Percentiles rank a stretch among this genome's conserved stretches.
Evolutionary conservation across 2,888 invertebrate species (phyloP).

Genomic region (Drosophila infuscata): DNA sequence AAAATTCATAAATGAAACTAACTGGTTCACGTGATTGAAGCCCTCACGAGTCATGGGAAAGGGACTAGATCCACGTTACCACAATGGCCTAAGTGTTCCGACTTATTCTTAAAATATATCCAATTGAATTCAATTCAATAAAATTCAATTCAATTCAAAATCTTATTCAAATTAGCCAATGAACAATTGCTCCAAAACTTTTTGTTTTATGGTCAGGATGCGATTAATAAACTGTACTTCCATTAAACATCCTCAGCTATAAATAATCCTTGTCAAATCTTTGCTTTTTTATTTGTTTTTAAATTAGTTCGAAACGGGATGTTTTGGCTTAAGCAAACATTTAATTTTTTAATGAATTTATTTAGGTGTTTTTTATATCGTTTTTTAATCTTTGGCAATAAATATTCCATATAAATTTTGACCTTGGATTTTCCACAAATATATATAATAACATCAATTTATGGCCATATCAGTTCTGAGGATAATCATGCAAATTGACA

Average conservation of each 20-base stretch:
- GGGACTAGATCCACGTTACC: no score
- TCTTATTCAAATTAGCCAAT: background rate
- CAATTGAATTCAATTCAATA: background rate
- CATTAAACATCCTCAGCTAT: background rate
- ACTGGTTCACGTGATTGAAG: no score
- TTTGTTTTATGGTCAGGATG: background rate
- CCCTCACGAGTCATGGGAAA: no score
- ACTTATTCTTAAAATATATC: background rate
- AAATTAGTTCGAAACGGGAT: background rate
- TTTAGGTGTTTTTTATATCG: background rate
- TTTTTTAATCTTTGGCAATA: background rate
- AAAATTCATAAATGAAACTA: no score
- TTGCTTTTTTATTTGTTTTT: background rate
- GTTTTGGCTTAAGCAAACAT: background rate
- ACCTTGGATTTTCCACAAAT: background rate
- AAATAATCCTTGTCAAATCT: background rate
- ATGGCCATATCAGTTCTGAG: background rate
- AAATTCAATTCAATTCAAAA: background rate
- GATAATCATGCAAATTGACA: conserved; percentile 17
- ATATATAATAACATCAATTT: background rate
- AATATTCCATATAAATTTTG: background rate
- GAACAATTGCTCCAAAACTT: background rate
- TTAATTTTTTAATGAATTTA: background rate
- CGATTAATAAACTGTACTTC: background rate
- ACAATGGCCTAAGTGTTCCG: no score